Conservation (phyloP, 1,140 invertebrate species). For the Pachyrhynchus sulphureomaculatus region DNA sequence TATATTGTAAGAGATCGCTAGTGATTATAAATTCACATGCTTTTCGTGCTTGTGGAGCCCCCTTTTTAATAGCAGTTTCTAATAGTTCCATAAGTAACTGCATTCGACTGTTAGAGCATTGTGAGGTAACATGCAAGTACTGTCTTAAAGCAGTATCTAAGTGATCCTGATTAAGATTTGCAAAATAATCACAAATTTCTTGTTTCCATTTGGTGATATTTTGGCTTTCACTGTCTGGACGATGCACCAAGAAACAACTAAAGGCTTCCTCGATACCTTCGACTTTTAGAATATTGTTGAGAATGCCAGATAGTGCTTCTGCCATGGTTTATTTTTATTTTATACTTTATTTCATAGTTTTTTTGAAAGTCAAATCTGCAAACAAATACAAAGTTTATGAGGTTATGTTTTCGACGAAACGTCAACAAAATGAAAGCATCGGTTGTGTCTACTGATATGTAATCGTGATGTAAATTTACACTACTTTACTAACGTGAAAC, state of each 20-base stretch:
- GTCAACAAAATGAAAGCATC: too few species aligned
- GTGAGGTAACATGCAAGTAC: constrained; percentile 68
- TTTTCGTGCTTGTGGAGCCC: constrained; percentile 67
- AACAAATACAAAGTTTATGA: too few species aligned
- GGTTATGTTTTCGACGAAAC: too few species aligned
- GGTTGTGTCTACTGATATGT: too few species aligned
- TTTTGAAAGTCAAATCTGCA: too few species aligned
- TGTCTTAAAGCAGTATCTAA: constrained; percentile 70
- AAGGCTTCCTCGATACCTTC: constrained; percentile 86
- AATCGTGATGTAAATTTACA: too few species aligned
- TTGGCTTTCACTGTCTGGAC: constrained; percentile 65
- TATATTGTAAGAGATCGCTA: constrained; percentile 75
- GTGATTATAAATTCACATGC: constrained; percentile 82
- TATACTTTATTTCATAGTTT: too few species aligned
- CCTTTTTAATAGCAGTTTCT: constrained; percentile 69
- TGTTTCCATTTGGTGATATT: constrained; percentile 66
- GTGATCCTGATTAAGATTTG: constrained; percentile 62
- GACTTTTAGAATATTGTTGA: constrained; percentile 72
- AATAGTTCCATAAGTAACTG: constrained; percentile 71
- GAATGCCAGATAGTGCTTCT: constrained; percentile 56
- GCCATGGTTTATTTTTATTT: constrained; percentile 17
- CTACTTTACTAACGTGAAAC: too few species aligned
- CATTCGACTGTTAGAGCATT: constrained; percentile 69
- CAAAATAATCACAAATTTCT: constrained; percentile 58
- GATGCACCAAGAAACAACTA: constrained; percentile 78